Conservation (phyloP, 2,113 vertebrate species). For the Tursiops truncatus region DNA sequence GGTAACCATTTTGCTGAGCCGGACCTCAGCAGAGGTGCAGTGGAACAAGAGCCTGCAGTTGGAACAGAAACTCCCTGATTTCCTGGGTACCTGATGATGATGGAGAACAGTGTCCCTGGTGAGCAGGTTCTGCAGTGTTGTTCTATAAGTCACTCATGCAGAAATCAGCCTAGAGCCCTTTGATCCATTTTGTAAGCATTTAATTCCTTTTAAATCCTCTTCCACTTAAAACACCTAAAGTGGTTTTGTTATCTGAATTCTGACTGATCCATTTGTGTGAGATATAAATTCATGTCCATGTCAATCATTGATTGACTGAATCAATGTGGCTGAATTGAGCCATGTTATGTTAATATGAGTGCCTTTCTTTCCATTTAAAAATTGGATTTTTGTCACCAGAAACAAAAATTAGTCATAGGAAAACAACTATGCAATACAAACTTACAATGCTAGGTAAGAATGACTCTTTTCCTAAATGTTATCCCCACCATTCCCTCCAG, state of each 20-base stretch:
- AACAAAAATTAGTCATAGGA: conserved; percentile 49
- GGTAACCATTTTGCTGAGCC: not conserved
- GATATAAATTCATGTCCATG: not conserved
- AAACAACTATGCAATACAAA: not conserved
- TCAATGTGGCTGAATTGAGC: not conserved
- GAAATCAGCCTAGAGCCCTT: not conserved
- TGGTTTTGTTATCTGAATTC: not conserved
- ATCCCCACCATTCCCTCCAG: not conserved
- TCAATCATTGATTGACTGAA: not conserved
- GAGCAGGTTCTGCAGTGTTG: not conserved
- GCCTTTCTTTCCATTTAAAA: conserved; percentile 27
- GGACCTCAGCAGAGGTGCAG: not conserved
- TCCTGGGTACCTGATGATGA: not conserved
- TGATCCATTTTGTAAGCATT: not conserved
- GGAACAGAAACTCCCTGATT: not conserved
- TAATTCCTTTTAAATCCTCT: not conserved
- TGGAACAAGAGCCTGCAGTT: not conserved
- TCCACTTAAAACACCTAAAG: not conserved
- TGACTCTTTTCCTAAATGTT: not conserved
- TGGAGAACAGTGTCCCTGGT: not conserved
- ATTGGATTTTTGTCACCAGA: conserved; percentile 4
- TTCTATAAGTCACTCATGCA: not conserved
- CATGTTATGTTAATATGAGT: not conserved
- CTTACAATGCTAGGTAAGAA: conserved; percentile 22
- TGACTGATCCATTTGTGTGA: not conserved